Evolutionary conservation across 2,888 invertebrate genomes (phyloP), one percentile per base, ranked within the genome.

Genomic region (Marasmarcha lunaedactyla): DNA sequence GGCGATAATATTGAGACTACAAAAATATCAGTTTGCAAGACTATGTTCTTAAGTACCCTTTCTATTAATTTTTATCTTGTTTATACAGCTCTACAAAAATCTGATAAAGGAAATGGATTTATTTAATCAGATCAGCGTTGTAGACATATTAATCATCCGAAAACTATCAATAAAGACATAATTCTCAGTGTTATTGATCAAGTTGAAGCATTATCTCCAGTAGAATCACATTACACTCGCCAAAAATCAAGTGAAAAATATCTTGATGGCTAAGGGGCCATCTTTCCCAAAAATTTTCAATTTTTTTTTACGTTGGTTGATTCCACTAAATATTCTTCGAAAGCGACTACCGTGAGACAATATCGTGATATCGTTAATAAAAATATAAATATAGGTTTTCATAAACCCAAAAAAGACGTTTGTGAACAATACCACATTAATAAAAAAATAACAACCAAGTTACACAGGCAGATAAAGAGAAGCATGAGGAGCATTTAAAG

Each of bases 111-210:
- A n/a, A n/a, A n/a, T n/a, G n/a, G n/a, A n/a, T n/a, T n/a, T n/a
- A n/a, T n/a, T n/a, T n/a, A n/a, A n/a, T n/a, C n/a, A n/a, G n/a
- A n/a, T n/a, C n/a, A n/a, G n/a, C n/a, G n/a, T n/a, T n/a, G n/a
- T n/a, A n/a, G n/a, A n/a, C n/a, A n/a, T n/a, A n/a, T n/a, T n/a
- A n/a, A n/a, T n/a, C n/a, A n/a, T n/a, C n/a, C n/a, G n/a, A n/a
- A n/a, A n/a, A n/a, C n/a, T n/a, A n/a, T n/a, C n/a, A n/a, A n/a
- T n/a, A n/a, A n/a, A 3, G 38, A 35, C 10, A 41, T 38, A 38
- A 33, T 41, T 12, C 30, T 36, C 10, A 41, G 39, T 41, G 42
- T 43, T 10, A 35, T 42, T 42, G 39, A 41, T 11, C 41, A 45
- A 27, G 41, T 45, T 2, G 11, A 15, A 14, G 41, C 38, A 3